Conservation (phyloP, 2,113 vertebrate genomes). For the Ginglymostoma cirratum region DNA sequence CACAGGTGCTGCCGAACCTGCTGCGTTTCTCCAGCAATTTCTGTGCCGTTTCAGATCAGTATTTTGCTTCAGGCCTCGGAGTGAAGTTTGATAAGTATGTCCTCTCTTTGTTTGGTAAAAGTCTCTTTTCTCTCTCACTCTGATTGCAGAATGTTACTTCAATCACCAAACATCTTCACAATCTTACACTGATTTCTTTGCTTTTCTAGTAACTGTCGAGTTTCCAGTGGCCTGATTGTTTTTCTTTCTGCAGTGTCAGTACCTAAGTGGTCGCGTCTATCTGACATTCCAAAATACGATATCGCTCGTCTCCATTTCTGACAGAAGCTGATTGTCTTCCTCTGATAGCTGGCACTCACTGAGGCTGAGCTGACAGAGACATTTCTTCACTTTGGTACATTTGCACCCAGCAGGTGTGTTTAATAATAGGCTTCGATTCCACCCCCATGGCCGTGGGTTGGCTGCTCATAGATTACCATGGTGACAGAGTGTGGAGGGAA, state of each 20-base stretch:
- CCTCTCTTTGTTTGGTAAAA: background rate
- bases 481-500: background rate
- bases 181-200: background rate
- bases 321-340: background rate
- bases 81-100: background rate
- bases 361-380: background rate
- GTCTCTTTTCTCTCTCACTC: background rate
- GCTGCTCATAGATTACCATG: background rate
- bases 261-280: background rate
- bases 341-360: background rate
- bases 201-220: background rate
- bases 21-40: too few relatives aligned
- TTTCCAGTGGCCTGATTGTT: background rate
- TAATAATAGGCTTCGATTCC: slow-evolving; percentile 6
- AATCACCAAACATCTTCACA: background rate
- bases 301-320: background rate
- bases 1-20: too few relatives aligned
- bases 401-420: background rate
- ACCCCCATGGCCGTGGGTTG: slow-evolving; percentile 10
- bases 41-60: too few relatives aligned
- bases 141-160: background rate
- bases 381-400: background rate
- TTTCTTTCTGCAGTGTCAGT: background rate
- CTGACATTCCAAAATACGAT: background rate
- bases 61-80: too few relatives aligned